phyloP scores from a whole-genome alignment of 1,140 invertebrate genomes.

The Aricia agestis region DNA sequence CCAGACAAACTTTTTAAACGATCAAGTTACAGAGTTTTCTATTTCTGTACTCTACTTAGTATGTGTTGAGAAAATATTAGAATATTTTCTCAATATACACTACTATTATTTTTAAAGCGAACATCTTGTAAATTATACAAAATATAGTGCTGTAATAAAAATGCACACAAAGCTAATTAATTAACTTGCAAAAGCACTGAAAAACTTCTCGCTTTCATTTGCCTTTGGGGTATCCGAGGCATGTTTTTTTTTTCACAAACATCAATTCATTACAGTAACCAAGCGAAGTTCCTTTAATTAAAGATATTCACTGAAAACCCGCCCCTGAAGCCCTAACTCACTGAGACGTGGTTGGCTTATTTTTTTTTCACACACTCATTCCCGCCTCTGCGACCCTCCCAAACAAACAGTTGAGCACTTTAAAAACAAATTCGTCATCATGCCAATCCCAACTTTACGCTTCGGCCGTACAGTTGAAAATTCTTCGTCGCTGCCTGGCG shows the following conservation, averaged over 20 bases:
- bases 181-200: neutral
- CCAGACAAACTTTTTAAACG: too few relatives aligned
- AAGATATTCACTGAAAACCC: slow-evolving; percentile 67
- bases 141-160: slow-evolving; percentile 1
- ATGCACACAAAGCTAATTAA: slow-evolving; percentile 15
- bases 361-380: slow-evolving; percentile 73
- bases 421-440: slow-evolving; percentile 55
- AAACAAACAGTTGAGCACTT: slow-evolving; percentile 71
- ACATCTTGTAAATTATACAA: too few relatives aligned
- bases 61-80: too few relatives aligned
- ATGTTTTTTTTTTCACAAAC: slow-evolving; percentile 30
- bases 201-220: slow-evolving; percentile 17
- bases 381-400: slow-evolving; percentile 72
- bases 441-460: slow-evolving; percentile 27
- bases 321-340: slow-evolving; percentile 70
- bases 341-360: slow-evolving; percentile 73
- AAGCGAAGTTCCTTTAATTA: slow-evolving; percentile 70
- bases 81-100: too few relatives aligned
- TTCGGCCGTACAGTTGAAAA: slow-evolving; percentile 20
- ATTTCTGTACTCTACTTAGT: too few relatives aligned
- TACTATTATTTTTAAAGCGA: too few relatives aligned
- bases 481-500: slow-evolving; percentile 20
- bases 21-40: too few relatives aligned
- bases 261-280: slow-evolving; percentile 60
- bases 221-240: slow-evolving; percentile 18